phyloP scores from a whole-genome alignment of 2,113 vertebrate species.

The Catagonus wagneri region DNA sequence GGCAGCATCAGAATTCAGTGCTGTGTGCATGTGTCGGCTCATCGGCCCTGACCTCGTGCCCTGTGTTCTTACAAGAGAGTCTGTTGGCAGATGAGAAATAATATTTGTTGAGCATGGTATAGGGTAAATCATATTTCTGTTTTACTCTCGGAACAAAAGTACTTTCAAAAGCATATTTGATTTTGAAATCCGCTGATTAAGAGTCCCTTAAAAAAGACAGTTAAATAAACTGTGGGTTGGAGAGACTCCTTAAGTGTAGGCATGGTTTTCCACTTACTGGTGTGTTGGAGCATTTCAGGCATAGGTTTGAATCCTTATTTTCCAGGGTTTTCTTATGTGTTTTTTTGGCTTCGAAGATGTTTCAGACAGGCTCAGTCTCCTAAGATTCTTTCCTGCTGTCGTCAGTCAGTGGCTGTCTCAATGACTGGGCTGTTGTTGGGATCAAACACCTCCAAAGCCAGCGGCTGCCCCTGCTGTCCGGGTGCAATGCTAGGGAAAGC shows the following conservation, averaged over 20 bases:
- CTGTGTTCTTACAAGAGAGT: neutral
- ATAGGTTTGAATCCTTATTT: neutral
- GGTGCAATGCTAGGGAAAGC: accelerated
- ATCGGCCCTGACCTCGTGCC: neutral
- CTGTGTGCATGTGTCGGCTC: accelerated
- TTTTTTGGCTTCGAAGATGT: neutral
- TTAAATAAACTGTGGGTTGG: neutral
- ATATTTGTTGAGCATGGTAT: neutral
- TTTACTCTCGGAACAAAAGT: neutral
- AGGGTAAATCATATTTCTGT: neutral
- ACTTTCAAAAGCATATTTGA: neutral
- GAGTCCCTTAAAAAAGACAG: neutral
- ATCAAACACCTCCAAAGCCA: neutral
- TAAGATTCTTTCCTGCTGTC: neutral
- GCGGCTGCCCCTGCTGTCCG: accelerated
- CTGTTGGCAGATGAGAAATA: neutral
- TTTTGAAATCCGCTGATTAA: conserved; percentile 44
- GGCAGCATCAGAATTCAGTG: accelerated
- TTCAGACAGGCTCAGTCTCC: neutral
- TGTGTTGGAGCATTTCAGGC: neutral
- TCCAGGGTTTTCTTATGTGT: neutral
- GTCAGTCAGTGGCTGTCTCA: too few species aligned
- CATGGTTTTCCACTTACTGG: neutral
- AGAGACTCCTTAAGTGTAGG: neutral
- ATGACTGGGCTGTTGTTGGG: neutral